A percentile compares a stretch with the other conserved stretches of the same genome.
Evolutionary conservation across 2,113 vertebrate genomes (phyloP).

Genomic region (Microcebus jonahi): DNA sequence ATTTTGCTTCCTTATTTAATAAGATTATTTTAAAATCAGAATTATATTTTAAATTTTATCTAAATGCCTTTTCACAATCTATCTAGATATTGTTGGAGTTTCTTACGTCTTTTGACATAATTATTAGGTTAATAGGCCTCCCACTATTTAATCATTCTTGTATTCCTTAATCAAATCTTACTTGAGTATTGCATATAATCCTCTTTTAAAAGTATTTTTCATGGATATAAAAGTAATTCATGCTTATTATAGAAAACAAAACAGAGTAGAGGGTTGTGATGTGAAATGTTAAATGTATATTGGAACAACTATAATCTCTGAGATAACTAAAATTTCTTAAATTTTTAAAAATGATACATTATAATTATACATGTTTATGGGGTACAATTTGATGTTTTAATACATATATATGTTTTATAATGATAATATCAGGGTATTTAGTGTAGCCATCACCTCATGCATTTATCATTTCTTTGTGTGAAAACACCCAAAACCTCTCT

Average conservation of each 20-base stretch:
- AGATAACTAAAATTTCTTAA: background rate
- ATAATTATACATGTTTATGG: background rate
- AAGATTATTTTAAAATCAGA: background rate
- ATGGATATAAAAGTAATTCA: background rate
- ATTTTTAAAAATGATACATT: background rate
- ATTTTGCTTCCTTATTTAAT: background rate
- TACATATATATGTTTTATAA: background rate
- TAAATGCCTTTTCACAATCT: background rate
- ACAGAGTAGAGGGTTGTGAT: background rate
- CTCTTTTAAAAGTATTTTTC: background rate
- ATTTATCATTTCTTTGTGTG: background rate
- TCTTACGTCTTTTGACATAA: background rate
- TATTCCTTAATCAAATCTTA: background rate
- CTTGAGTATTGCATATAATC: background rate
- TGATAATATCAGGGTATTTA: background rate
- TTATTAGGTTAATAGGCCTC: background rate
- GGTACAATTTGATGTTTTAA: background rate
- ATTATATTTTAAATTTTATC: background rate
- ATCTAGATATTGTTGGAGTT: background rate
- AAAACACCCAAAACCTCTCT: background rate
- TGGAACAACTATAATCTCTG: background rate
- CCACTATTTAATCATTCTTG: background rate
- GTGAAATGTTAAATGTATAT: background rate
- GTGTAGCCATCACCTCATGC: background rate
- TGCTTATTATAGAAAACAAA: background rate